These are phyloP conservation scores for Perizoma flavofasciatum DNA, from an alignment of 2,888 invertebrate genomes.

Conservation along the genomic window DNA sequence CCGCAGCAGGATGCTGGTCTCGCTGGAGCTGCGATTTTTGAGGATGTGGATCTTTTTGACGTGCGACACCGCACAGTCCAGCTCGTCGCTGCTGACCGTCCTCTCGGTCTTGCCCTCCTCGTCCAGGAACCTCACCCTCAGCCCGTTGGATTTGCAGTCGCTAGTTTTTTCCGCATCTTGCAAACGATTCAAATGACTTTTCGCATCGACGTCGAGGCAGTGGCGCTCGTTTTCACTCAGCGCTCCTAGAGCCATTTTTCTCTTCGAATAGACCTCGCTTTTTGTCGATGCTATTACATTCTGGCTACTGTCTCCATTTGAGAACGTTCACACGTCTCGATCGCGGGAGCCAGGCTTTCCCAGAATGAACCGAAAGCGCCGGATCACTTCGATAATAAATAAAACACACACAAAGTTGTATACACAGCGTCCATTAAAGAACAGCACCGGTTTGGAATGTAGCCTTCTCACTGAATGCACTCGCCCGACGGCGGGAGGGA, in stretches of 20 bases:
- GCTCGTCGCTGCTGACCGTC: slow-evolving; percentile 75
- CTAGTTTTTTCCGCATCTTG: slow-evolving; percentile 67
- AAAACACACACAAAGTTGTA: slow-evolving; percentile 72
- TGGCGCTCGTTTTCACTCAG: slow-evolving; percentile 76
- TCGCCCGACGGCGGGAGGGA: slow-evolving; percentile 57
- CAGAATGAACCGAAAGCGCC: slow-evolving; percentile 50
- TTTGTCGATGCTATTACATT: slow-evolving; percentile 52
- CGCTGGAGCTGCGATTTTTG: slow-evolving; percentile 79
- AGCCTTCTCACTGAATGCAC: slow-evolving; percentile 76
- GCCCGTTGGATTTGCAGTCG: slow-evolving; percentile 67
- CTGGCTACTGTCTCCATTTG: slow-evolving; percentile 45
- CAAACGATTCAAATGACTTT: slow-evolving; percentile 66
- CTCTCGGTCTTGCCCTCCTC: slow-evolving; percentile 80
- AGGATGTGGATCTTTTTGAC: slow-evolving; percentile 80
- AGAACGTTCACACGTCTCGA: slow-evolving; percentile 37
- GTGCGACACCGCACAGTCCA: slow-evolving; percentile 71
- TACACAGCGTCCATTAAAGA: slow-evolving; percentile 79
- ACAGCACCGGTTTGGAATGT: slow-evolving; percentile 82
- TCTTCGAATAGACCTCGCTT: slow-evolving; percentile 44
- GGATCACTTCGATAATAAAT: slow-evolving; percentile 66
- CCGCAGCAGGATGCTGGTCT: slow-evolving; percentile 75
- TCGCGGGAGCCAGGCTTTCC: slow-evolving; percentile 42
- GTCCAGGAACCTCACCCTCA: slow-evolving; percentile 76
- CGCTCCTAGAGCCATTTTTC: slow-evolving; percentile 76
- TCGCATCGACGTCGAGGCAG: slow-evolving; percentile 66